Base-by-base conservation (phyloP, 1,140 invertebrate genomes). In the Hydropsyche tenuis region DNA sequence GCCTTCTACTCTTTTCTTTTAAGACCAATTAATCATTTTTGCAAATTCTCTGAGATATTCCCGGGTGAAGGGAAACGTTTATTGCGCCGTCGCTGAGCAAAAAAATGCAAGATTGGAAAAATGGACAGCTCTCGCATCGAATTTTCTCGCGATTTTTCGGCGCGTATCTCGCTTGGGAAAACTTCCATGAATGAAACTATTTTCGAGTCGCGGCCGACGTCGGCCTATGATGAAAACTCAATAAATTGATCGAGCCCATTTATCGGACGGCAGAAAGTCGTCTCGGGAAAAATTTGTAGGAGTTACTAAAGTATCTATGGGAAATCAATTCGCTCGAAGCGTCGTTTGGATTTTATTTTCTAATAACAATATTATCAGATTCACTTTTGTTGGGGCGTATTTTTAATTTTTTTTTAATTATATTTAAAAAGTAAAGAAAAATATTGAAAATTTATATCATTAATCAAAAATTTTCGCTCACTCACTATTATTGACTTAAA, bases 21-120 rank as follows among this genome's bases (percentile, higher is more conserved):
- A n/a, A 27, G 23, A 23, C 56, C 56, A 60, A 60, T 60, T 60
- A 60, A 60, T 25, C 56, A 27, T 60, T 56, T 60, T 37, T 37
- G 30, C 30, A 37, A 37, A 37, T 37, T 37, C 30, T 3, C 30
- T 9, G 30, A 37, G 30, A 37, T 37, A 9, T 37, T 37, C 30
- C 30, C 3, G 3, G 30, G 30, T 37, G 30, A 4, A 9, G 30
- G 3, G 30, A 37, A 37, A 9, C 30, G 30, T 37, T 37, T 9
- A 9, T 37, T 37, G 3, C 9, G 30, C 9, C 30, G 3, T 37
- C 30, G 30, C 30, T 37, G 3, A 20, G 16, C 1, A 53, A 53
- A 18, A 53, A 53, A 18, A 18, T 53, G 16, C 48, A 20, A 37
- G 9, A 18, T 18, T 7, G 16, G 48, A 7, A 53, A 53, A 18